Percentiles rank a stretch among this genome's conserved stretches.
Evolutionary conservation across 2,113 vertebrate genomes (phyloP).

Genomic region (Cebus imitator): DNA sequence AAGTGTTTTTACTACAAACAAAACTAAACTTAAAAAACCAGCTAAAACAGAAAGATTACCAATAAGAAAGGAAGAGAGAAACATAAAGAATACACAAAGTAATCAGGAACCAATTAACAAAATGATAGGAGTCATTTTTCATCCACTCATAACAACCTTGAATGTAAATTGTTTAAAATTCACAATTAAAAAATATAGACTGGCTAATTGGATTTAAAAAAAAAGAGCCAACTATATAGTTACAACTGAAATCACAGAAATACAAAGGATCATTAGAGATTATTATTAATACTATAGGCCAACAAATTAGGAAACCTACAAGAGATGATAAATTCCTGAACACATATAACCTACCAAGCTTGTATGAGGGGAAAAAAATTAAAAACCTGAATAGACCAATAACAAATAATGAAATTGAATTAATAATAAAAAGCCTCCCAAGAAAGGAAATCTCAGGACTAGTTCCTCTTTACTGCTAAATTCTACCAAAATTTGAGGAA

Average conservation of each 20-base stretch:
- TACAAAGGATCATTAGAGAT: background rate
- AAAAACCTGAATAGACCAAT: background rate
- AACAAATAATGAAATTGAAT: background rate
- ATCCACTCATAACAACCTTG: background rate
- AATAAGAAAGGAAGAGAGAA: background rate
- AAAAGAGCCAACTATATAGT: background rate
- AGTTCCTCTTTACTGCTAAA: background rate
- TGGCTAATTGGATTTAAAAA: background rate
- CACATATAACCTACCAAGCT: background rate
- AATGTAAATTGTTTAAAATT: background rate
- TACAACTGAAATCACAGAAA: background rate
- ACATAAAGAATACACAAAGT: background rate
- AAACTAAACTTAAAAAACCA: background rate
- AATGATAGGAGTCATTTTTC: background rate
- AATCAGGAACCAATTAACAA: background rate
- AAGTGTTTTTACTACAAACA: background rate
- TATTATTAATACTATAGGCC: background rate
- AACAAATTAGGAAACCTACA: background rate
- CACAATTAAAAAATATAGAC: background rate
- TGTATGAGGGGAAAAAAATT: background rate
- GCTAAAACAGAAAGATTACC: background rate
- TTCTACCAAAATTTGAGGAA: background rate
- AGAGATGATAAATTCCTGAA: background rate
- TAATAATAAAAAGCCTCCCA: background rate
- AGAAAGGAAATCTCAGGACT: background rate